Percentiles rank a stretch among this genome's conserved stretches.
Conservation (phyloP, 2,888 invertebrate genomes). For the Drosophila mayaguana region DNA sequence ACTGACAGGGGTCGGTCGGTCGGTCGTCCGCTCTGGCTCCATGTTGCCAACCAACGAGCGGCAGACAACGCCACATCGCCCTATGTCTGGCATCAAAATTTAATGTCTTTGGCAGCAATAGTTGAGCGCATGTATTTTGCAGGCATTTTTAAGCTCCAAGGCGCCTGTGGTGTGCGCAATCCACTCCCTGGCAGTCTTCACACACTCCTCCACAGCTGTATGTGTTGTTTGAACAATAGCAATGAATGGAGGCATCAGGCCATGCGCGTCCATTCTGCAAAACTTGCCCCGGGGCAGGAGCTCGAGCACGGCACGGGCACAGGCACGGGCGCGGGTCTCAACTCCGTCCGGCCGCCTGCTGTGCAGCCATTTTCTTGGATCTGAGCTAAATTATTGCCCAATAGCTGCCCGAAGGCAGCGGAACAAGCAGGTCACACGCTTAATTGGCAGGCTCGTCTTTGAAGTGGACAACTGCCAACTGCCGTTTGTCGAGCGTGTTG, state of each 20-base stretch:
- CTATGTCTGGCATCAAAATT: constrained; percentile 66
- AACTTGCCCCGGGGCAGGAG: constrained; percentile 3
- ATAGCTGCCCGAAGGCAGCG: constrained; percentile 17
- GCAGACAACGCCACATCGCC: constrained; percentile 13
- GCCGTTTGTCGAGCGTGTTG: constrained; percentile 50
- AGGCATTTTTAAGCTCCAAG: constrained; percentile 60
- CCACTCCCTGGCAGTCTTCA: constrained; percentile 16
- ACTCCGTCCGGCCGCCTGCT: constrained; percentile 1
- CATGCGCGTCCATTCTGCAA: constrained; percentile 6
- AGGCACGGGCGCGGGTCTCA: neutral
- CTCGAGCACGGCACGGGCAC: too few relatives aligned
- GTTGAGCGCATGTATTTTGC: constrained; percentile 50
- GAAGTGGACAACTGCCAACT: constrained; percentile 20
- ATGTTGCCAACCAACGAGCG: constrained; percentile 31
- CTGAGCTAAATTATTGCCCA: constrained; percentile 13
- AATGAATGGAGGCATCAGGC: constrained; percentile 19
- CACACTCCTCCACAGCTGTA: neutral
- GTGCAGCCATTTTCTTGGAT: constrained; percentile 17
- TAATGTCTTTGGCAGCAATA: constrained; percentile 71
- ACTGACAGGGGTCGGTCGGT: constrained; percentile 46
- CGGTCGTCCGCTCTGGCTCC: constrained; percentile 4
- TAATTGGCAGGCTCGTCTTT: constrained; percentile 29
- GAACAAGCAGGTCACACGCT: constrained; percentile 28
- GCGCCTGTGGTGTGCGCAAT: constrained; percentile 29
- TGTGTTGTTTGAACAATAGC: constrained; percentile 28